Evolutionary conservation across 2,888 invertebrate species (phyloP), one percentile per base, ranked within the genome.

Genomic region (Stenolophus ochropezus): DNA sequence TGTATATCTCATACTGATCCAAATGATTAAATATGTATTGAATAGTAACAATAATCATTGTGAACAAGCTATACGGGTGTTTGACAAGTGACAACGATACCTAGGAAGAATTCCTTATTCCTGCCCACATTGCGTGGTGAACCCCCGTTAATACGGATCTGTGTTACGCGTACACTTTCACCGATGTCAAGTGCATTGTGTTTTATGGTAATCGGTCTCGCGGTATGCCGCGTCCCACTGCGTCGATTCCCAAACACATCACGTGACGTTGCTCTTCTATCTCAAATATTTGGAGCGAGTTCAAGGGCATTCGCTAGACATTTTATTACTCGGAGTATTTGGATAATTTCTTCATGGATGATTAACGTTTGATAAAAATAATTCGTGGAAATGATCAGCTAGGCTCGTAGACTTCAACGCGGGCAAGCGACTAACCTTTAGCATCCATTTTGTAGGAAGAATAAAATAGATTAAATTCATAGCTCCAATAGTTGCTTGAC

Each of bases 91-190:
- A n/a, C n/a, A n/a, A n/a, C n/a, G n/a, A n/a, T n/a, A n/a, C n/a
- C n/a, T n/a, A 56, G 56, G 56, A 56, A 56, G 56, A 56, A 56
- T 56, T 56, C n/a, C n/a, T n/a, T n/a, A n/a, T n/a, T 20, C 2
- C 21, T 20, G 21, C 56, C 56, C 8, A 56, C 56, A 11, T 0
- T 20, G 65, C 56, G 56, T 21, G 20, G 65, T 33, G 18, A 69
- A 69, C n/a, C 65, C 65, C 65, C 65, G 65, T 69, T 69, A 61
- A 61, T 77, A 78, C 78, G 76, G 76, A 65, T 78, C 78, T 78
- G 78, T 78, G 78, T 78, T 78, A 78, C 78, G 74, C 53, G 53
- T 74, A 58, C 53, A 79, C 79, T 79, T 79, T 69, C 69, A 53
- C 69, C 79, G 53, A 49, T 73, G 53, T 77, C 69, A 79, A 69